Base-by-base conservation (phyloP, 2,113 vertebrate genomes). In the Phyllopteryx taeniolatus region DNA sequence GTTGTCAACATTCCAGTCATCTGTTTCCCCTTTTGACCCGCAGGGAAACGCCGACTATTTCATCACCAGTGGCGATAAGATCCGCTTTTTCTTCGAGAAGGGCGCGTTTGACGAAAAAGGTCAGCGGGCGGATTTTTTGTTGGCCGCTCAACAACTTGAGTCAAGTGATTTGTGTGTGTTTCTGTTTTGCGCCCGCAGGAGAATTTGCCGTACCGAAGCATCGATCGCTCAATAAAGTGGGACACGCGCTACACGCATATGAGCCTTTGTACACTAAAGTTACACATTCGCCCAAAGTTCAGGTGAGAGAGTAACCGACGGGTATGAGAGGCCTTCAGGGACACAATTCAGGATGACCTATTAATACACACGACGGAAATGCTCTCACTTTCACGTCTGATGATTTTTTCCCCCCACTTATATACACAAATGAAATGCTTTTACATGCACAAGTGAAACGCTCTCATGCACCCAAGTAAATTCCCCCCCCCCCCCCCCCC, bases 11-110 rank as follows among this genome's bases (percentile, higher is more conserved):
- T 1, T 59, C 56, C 53, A 51, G 13, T 68, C 27, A 61, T 22
- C 15, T 68, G 62, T 74, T 39, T 42, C 71, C 39, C 56, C 53
- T 83, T 67, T 68, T 67, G 63, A 67, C 65, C 72, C 68, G 31
- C 90, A 99, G 98, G 95, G 96, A 70, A 96, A 86, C 61, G 89
- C 94, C 0, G 95, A 98, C 75, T 99, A 99, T 87, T 99, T 99
- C 84, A 90, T 98, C 70, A 95, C 87, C 81, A 99, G 97, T 1
- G 96, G 97, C 42, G 97, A 99, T 90, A 95, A 99, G 89, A 93
- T 99, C 73, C 89, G 95, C 31, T 99, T 96, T 89, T 99, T 99
- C 94, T 99, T 99, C 80, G 98, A 99, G 78, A 96, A 96, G 86
- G 95, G 93, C 4, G 96, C 96, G 87, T 95, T 99, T 83, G 91